phyloP scores from a whole-genome alignment of 2,797 vertebrate genomes.

The Sebastes hopkinsi region DNA sequence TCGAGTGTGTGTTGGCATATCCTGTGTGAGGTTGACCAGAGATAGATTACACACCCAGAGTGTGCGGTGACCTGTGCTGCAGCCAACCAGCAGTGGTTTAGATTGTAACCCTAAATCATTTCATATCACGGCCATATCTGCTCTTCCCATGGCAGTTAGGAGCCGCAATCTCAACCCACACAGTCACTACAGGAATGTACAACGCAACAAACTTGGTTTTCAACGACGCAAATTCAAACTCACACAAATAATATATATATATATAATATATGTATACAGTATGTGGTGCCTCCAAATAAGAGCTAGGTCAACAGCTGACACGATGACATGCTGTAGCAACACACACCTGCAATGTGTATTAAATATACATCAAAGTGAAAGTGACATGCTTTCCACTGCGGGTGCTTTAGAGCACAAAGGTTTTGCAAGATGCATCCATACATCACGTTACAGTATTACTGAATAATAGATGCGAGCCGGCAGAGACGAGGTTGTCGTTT shows the following conservation, averaged over 20 bases:
- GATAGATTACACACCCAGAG: conserved; percentile 73
- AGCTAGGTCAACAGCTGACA: neutral
- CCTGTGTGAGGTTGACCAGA: conserved; percentile 77
- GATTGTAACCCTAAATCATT: conserved; percentile 75
- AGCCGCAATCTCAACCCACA: conserved; percentile 63
- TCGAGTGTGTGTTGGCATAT: conserved; percentile 77
- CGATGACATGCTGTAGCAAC: neutral
- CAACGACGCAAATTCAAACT: conserved; percentile 19
- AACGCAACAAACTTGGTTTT: conserved; percentile 19
- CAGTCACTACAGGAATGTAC: conserved; percentile 63
- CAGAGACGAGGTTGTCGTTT: neutral
- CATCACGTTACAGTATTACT: conserved; percentile 13
- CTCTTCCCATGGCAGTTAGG: conserved; percentile 72
- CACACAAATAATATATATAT: neutral
- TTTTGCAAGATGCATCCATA: conserved; percentile 2
- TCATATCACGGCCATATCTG: conserved; percentile 70
- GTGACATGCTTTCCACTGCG: neutral
- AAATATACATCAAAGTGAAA: conserved; percentile 2
- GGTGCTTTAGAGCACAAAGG: neutral
- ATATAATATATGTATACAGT: neutral
- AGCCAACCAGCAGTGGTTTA: conserved; percentile 74
- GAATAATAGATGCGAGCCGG: conserved; percentile 38
- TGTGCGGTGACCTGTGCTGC: conserved; percentile 66
- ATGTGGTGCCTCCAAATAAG: neutral
- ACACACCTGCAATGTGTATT: conserved; percentile 9